Base-by-base conservation (phyloP, 2,113 vertebrate species). In the Zapornia atra region DNA sequence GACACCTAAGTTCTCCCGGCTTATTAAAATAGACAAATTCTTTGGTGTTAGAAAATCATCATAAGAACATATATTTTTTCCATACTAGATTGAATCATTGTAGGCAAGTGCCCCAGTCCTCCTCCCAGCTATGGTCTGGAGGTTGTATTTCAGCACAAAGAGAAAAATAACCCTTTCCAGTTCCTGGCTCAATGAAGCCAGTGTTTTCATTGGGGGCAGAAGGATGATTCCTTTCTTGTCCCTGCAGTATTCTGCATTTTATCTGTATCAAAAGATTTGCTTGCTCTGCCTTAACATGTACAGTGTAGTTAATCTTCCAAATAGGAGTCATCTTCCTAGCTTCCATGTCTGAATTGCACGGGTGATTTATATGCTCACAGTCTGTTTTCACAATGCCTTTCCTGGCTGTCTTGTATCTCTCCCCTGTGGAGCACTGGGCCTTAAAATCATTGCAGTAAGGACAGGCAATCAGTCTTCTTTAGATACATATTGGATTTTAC, bases 21-120 rank as follows among this genome's bases (percentile, higher is more conserved):
- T 97, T 98, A 97, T 98, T 98, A 98, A 97, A 98, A 95, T 92
- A 96, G 96, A 97, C 96, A 96, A 88, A 93, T 90, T 93, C 60
- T 69, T 94, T 77, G 42, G 86, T 97, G 95, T 91, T 96, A 92
- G 82, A 94, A 96, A 96, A 80, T 95, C 65, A 56, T 94, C 4
- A 0, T 94, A 90, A 91, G 86, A 90, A 72, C 34, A 48, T 87
- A 77, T 68, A 90, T 90, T 95, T 97, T 97, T 97, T 97, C 95
- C 94, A 89, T 88, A 69, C 38, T 86, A 78, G 91, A 59, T 73
- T 90, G 84, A 96, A 83, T 88, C 78, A 78, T 33, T 87, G 61
- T 72, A 83, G 77, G 82, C 75, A 81, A 95, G 81, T 91, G 76
- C 64, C 46, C 61, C 73, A 82, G 2, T 80, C 34, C 24, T 90